Evolutionary conservation across 2,888 invertebrate species (phyloP).

Genomic region (Plagiodera versicolora): DNA sequence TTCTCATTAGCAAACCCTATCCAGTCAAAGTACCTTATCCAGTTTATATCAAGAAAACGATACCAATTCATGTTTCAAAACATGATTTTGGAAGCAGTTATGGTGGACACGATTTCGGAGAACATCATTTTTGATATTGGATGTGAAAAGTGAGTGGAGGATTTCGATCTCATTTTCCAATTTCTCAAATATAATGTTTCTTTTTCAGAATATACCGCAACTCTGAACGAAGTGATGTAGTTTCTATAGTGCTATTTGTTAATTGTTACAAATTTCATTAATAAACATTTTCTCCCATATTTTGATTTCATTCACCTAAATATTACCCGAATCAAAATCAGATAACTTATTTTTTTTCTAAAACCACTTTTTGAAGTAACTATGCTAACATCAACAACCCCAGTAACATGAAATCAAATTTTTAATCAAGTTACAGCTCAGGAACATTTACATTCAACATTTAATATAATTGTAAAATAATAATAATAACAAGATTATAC

Average conservation of each 20-base stretch:
- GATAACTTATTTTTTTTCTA: too few relatives aligned
- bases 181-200: too few relatives aligned
- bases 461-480: too few relatives aligned
- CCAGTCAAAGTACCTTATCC: constrained; percentile 63
- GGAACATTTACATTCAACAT: too few relatives aligned
- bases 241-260: constrained; percentile 5
- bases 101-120: constrained; percentile 30
- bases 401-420: too few relatives aligned
- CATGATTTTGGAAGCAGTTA: constrained; percentile 30
- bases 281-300: background rate
- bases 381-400: too few relatives aligned
- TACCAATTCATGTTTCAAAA: constrained; percentile 48
- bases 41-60: constrained; percentile 61
- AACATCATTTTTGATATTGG: constrained; percentile 1
- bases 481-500: too few relatives aligned
- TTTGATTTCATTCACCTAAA: background rate
- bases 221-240: background rate
- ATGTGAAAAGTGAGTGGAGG: too few relatives aligned
- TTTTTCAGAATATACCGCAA: background rate
- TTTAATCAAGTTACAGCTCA: too few relatives aligned
- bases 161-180: too few relatives aligned
- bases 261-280: background rate
- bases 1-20: constrained; percentile 60
- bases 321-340: too few relatives aligned
- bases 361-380: too few relatives aligned